These are phyloP conservation scores for Acanthurus leucopareius DNA, from an alignment of 2,797 vertebrate species.

Conservation along the genomic window DNA sequence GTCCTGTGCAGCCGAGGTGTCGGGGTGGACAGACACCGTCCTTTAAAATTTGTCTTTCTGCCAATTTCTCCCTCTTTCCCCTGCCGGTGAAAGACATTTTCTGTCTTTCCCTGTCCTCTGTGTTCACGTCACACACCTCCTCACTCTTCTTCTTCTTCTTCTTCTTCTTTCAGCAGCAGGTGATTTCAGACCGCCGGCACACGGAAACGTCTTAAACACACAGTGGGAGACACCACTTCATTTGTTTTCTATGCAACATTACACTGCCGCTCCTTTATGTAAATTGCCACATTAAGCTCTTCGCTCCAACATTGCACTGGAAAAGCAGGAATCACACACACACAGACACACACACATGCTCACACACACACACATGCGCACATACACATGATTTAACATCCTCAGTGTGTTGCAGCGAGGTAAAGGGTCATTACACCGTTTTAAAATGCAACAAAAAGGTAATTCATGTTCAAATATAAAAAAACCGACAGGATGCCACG, in stretches of 20 bases:
- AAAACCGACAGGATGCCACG: not conserved
- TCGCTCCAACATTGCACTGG: slow-evolving; percentile 37
- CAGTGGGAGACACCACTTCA: slow-evolving; percentile 15
- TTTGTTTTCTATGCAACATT: slow-evolving; percentile 57
- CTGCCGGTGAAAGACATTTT: slow-evolving; percentile 33
- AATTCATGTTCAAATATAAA: too few species aligned
- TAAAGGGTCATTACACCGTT: slow-evolving; percentile 62
- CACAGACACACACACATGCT: slow-evolving; percentile 13
- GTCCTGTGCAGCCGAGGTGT: not conserved
- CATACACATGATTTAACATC: slow-evolving; percentile 10
- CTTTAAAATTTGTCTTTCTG: slow-evolving; percentile 53
- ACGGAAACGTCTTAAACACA: slow-evolving; percentile 46
- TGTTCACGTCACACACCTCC: slow-evolving; percentile 26
- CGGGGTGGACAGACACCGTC: slow-evolving; percentile 44
- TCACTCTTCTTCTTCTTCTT: too few species aligned
- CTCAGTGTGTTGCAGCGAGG: not conserved
- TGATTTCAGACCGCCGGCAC: slow-evolving; percentile 23
- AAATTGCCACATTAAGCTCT: slow-evolving; percentile 50
- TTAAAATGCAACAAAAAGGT: slow-evolving; percentile 29
- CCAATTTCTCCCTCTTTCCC: slow-evolving; percentile 43
- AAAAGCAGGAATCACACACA: not conserved
- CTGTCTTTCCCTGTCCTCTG: slow-evolving; percentile 24
- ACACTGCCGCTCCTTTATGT: slow-evolving; percentile 32
- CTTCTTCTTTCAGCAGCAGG: slow-evolving; percentile 14
- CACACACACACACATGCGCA: slow-evolving; percentile 18